Conservation (phyloP, 2,113 vertebrate species). For the Neopipo cinnamomea region DNA sequence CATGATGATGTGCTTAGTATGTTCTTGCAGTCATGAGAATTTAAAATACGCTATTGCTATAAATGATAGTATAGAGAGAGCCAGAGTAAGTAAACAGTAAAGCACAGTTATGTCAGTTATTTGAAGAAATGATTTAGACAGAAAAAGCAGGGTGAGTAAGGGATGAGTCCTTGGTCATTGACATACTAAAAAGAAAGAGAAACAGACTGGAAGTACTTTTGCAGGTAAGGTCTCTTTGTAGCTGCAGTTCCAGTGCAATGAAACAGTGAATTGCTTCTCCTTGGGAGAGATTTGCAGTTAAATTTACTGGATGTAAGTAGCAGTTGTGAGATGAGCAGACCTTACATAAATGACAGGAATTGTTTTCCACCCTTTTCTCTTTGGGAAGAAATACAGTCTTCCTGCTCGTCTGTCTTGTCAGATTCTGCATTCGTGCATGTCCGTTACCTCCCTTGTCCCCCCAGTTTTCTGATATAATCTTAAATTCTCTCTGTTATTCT, state of each 20-base stretch:
- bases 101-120: background rate
- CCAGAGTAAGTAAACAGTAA: background rate
- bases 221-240: background rate
- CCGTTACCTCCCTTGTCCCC: fast-evolving
- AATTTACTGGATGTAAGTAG: background rate
- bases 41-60: background rate
- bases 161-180: background rate
- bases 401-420: background rate
- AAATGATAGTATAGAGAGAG: background rate
- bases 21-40: background rate
- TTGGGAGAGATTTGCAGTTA: background rate
- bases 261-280: background rate
- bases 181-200: background rate
- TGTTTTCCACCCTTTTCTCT: background rate
- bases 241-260: background rate
- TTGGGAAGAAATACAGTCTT: background rate
- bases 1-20: background rate
- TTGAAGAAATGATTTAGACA: background rate
- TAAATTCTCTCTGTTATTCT: background rate
- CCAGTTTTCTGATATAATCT: background rate
- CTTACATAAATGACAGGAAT: background rate
- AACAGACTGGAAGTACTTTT: background rate
- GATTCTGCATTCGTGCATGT: background rate
- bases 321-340: background rate
- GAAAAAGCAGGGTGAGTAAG: background rate